Conservation (phyloP, 2,113 vertebrate species). For the Bubo scandiacus region DNA sequence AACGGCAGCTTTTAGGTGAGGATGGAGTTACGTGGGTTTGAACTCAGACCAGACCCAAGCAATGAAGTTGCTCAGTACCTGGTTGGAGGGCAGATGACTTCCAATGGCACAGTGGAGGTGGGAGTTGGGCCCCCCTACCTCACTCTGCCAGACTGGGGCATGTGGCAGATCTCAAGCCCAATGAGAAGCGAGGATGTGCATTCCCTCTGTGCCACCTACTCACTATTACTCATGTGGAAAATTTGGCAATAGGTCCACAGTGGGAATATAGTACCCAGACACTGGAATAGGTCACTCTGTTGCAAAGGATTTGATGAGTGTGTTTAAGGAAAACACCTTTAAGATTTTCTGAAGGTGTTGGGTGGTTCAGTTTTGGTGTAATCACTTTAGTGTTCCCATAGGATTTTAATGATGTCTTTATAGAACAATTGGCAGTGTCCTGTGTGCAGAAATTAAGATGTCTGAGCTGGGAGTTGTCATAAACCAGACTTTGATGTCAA, state of each 20-base stretch:
- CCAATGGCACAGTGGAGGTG: neutral
- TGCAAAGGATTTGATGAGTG: conserved; percentile 16
- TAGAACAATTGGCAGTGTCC: conserved; percentile 33
- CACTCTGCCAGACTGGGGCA: neutral
- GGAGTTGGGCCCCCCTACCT: fast-evolving
- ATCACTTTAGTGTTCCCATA: conserved; percentile 6
- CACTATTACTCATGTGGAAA: neutral
- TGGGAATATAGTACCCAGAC: neutral
- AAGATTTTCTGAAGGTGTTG: conserved; percentile 55
- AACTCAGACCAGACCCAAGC: neutral
- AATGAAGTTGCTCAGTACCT: fast-evolving
- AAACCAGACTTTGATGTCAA: neutral
- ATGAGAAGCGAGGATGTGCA: neutral
- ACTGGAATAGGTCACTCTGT: neutral
- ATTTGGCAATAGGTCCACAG: neutral
- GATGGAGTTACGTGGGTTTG: fast-evolving
- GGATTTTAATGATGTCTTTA: conserved; percentile 48
- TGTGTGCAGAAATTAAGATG: neutral
- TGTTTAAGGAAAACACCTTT: conserved; percentile 57
- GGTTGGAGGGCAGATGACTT: neutral
- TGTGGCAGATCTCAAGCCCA: neutral
- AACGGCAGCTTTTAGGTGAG: neutral
- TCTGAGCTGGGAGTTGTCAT: neutral
- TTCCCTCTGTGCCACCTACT: conserved; percentile 24
- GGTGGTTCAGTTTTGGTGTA: conserved; percentile 32